Evolutionary conservation across 2,888 invertebrate species (phyloP), one percentile per base, ranked within the genome.

Genomic region (Drosophila heteroneura): DNA sequence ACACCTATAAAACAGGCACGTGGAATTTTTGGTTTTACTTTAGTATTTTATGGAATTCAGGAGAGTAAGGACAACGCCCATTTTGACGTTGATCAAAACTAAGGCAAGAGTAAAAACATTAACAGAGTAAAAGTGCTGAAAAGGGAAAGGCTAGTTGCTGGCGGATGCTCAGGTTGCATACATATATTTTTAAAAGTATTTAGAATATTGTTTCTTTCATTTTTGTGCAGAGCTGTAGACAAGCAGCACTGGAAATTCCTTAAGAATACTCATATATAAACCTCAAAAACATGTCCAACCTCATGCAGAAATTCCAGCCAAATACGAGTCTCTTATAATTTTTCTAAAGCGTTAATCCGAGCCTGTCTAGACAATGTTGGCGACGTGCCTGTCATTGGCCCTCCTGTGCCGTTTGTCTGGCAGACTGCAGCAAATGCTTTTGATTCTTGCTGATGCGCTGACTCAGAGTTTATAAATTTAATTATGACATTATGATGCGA

Each of bases 401-500:
- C 59, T 37, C 30, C 26, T 53, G 35, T 14, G 51, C 22, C 35
- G 30, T 28, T 41, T n/a, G 26, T 52, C 56, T 30, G 26, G 19
- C 26, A 22, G 39, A 30, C 39, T 49, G 32, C 69, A 33, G 39
- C 35, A 51, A 52, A 22, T 62, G 65, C 54, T 37, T 44, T 37
- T 33, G 26, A 41, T 56, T 22, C 44, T 26, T 28, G 12, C 70
- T 62, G 77, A 58, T 58, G 58, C 37, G 61, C 82, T 87, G 87
- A 90, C 66, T 90, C 87, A 87, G 60, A 71, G 65, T 74, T 80
- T 81, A 84, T 86, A 84, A 90, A 89, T 86, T 90, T 77, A 89
- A 86, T 87, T 86, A 89, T 87, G 87, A 86, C 87, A 89, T 87
- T 90, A 89, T 80, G 88, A 90, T 87, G 89, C 89, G 90, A 74